A percentile compares a stretch with the other conserved stretches of the same genome.
Evolutionary conservation across 2,888 invertebrate species (phyloP).

Genomic region (Catonia carolina): DNA sequence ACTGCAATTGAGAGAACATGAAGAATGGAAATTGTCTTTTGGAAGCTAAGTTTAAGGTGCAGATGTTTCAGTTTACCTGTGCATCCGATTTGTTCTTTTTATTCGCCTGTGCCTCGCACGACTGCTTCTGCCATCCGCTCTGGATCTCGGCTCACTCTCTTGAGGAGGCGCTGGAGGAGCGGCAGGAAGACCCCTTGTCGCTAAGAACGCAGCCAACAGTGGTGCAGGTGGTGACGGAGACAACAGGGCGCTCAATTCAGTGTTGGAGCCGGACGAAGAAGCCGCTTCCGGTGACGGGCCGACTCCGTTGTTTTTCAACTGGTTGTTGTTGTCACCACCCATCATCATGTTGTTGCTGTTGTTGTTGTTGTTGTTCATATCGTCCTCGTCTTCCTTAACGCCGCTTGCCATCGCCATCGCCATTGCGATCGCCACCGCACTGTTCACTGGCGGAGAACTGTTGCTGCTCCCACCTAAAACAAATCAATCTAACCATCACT

Average conservation of each 20-base stretch:
- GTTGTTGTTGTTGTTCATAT: constrained; percentile 20
- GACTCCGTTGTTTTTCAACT: no score
- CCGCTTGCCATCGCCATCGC: no score
- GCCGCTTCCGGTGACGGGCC: constrained; percentile 33
- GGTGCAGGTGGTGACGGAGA: constrained; percentile 52
- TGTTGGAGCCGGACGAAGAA: constrained; percentile 54
- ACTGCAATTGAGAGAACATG: no score
- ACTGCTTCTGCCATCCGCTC: constrained; percentile 30
- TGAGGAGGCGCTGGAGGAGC: constrained; percentile 23
- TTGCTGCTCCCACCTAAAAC: no score
- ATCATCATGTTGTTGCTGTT: constrained; percentile 26
- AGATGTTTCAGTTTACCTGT: no score
- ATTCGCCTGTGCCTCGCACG: constrained; percentile 48
- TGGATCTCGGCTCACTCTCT: constrained; percentile 30
- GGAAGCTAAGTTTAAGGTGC: no score
- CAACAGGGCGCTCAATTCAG: constrained; percentile 58
- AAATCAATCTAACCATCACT: no score
- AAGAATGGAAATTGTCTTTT: no score
- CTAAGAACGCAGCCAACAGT: constrained; percentile 57
- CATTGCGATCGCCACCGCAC: background rate
- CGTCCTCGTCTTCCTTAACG: no score
- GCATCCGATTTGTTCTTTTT: constrained; percentile 50
- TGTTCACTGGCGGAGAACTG: no score
- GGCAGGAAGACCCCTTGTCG: constrained; percentile 43
- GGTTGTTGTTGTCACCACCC: constrained; percentile 38